Percentiles rank a stretch among this genome's conserved stretches.
These are phyloP conservation scores for Cryptus armator DNA, from an alignment of 2,888 invertebrate species.

Conservation along the genomic window DNA sequence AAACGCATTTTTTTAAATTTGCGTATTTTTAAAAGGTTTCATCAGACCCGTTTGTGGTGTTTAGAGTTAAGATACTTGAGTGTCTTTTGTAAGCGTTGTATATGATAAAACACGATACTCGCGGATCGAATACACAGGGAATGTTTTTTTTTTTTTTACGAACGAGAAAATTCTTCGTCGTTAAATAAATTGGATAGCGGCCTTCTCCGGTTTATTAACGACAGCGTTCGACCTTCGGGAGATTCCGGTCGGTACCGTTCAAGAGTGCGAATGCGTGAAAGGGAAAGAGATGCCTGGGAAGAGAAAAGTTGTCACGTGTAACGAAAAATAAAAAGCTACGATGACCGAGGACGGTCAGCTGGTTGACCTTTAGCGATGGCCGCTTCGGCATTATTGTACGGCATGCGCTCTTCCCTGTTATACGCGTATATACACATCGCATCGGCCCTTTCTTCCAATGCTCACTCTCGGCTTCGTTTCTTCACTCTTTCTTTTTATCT, in stretches of 20 bases:
- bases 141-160: conserved; percentile 39
- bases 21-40: too few relatives aligned
- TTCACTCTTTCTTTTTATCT: conserved; percentile 10
- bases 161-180: conserved; percentile 46
- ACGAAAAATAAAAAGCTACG: conserved; percentile 43
- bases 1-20: too few relatives aligned
- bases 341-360: conserved; percentile 65
- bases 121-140: conserved; percentile 55
- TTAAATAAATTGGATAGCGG: conserved; percentile 30
- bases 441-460: conserved; percentile 29
- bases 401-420: conserved; percentile 20
- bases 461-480: conserved; percentile 22
- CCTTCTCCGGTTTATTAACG: conserved; percentile 52
- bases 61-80: too few relatives aligned
- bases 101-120: conserved; percentile 7
- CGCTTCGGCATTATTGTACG: conserved; percentile 48
- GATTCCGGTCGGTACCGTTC: conserved; percentile 32
- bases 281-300: conserved; percentile 23
- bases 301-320: conserved; percentile 49
- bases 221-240: conserved; percentile 60
- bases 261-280: conserved; percentile 43
- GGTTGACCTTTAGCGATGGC: conserved; percentile 67
- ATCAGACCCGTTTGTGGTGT: too few relatives aligned
- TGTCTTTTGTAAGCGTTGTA: too few relatives aligned
- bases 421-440: background rate